phyloP scores from a whole-genome alignment of 2,113 vertebrate species.

The Bostrychus sinensis region DNA sequence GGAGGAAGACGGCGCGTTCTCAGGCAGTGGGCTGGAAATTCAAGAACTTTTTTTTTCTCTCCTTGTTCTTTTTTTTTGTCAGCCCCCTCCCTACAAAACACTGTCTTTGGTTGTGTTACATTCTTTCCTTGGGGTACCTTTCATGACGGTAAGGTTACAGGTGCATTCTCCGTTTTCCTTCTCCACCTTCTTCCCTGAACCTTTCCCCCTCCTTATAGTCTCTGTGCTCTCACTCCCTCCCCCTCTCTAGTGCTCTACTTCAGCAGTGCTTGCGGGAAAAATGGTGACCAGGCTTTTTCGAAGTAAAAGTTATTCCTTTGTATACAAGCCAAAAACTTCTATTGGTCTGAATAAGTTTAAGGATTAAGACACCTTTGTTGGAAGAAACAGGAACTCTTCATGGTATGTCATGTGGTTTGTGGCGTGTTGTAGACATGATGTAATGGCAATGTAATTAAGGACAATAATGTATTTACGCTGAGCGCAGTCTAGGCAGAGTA shows the following conservation, averaged over 20 bases:
- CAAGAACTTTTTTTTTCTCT: conserved; percentile 69
- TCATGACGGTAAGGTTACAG: conserved; percentile 83
- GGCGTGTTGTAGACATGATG: background rate
- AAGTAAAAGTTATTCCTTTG: conserved; percentile 1
- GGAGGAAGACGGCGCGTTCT: conserved; percentile 75
- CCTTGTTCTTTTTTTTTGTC: conserved; percentile 49
- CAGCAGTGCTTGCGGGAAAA: conserved; percentile 43
- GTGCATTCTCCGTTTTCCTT: conserved; percentile 70
- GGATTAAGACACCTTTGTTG: conserved; percentile 1
- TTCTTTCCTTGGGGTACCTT: conserved; percentile 80
- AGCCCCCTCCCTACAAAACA: conserved; percentile 55
- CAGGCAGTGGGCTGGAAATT: conserved; percentile 80
- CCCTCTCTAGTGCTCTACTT: conserved; percentile 27
- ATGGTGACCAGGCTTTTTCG: conserved; percentile 34
- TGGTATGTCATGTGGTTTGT: background rate
- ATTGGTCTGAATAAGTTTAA: background rate
- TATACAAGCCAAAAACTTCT: background rate
- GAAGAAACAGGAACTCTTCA: conserved; percentile 12
- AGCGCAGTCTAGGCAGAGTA: conserved; percentile 17
- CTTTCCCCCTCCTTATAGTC: conserved; percentile 63
- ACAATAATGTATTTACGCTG: background rate
- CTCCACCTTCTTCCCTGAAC: conserved; percentile 54
- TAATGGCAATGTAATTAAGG: no score
- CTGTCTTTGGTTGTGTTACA: conserved; percentile 71
- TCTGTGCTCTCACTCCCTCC: conserved; percentile 29